phyloP scores from a whole-genome alignment of 2,797 vertebrate species.

The Falco biarmicus region DNA sequence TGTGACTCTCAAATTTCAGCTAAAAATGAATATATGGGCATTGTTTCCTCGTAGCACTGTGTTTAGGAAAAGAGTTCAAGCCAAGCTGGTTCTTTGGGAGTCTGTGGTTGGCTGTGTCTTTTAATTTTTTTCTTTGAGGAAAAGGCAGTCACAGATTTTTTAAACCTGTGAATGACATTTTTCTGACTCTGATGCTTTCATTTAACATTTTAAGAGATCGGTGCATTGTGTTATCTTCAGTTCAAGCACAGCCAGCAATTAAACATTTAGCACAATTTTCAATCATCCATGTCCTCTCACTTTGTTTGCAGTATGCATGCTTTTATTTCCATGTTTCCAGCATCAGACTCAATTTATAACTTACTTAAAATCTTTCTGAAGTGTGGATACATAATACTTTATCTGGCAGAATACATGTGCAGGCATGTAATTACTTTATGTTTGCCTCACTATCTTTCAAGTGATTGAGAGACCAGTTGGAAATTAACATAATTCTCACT shows the following conservation, averaged over 20 bases:
- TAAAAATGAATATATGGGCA: background rate
- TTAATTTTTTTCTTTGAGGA: background rate
- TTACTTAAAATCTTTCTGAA: background rate
- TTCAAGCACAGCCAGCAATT: background rate
- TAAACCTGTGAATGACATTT: background rate
- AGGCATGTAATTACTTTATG: background rate
- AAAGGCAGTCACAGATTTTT: background rate
- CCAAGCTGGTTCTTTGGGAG: background rate
- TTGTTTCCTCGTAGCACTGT: background rate
- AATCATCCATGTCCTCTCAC: background rate
- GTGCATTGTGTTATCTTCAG: background rate
- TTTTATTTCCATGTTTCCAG: background rate
- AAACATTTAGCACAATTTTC: background rate
- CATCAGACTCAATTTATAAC: background rate
- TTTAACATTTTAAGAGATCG: background rate
- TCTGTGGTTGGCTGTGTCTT: background rate
- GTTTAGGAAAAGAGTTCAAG: background rate
- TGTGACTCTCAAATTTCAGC: background rate
- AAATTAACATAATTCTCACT: constrained; percentile 18
- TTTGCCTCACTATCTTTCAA: background rate
- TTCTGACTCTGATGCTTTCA: background rate
- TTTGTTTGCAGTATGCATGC: background rate
- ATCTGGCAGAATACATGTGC: background rate
- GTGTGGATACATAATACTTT: background rate
- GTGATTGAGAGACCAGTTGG: background rate